A percentile compares a stretch with the other conserved stretches of the same genome.
Conservation (phyloP, 2,113 vertebrate species). For the Egretta garzetta region DNA sequence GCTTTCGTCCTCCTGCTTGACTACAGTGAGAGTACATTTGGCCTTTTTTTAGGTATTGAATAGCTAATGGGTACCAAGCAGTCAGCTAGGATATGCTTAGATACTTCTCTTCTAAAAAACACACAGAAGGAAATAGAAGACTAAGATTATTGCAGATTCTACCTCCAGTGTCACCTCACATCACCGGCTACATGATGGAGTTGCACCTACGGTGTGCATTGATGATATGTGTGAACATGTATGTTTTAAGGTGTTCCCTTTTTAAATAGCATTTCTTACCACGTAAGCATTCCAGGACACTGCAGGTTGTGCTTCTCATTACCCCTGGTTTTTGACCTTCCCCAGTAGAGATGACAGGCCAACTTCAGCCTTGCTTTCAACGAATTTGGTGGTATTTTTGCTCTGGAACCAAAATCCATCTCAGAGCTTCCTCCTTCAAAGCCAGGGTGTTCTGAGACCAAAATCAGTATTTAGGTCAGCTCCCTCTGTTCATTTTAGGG, state of each 20-base stretch:
- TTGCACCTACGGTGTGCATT: accelerated
- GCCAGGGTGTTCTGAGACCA: neutral
- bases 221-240: neutral
- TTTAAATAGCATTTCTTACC: neutral
- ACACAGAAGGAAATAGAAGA: neutral
- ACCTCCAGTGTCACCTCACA: neutral
- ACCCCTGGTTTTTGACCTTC: neutral
- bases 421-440: neutral
- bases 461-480: neutral
- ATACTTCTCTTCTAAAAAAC: neutral
- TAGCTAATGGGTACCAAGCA: neutral
- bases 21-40: neutral
- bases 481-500: neutral
- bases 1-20: neutral
- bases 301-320: neutral
- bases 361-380: neutral
- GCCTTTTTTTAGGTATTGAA: neutral
- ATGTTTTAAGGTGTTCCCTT: neutral
- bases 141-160: neutral
- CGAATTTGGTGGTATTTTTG: neutral
- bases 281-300: neutral
- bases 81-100: neutral
- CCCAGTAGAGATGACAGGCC: neutral
- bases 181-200: neutral
- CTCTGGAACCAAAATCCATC: neutral